Conservation (phyloP, 2,113 vertebrate genomes). For the Syrmaticus mikado region DNA sequence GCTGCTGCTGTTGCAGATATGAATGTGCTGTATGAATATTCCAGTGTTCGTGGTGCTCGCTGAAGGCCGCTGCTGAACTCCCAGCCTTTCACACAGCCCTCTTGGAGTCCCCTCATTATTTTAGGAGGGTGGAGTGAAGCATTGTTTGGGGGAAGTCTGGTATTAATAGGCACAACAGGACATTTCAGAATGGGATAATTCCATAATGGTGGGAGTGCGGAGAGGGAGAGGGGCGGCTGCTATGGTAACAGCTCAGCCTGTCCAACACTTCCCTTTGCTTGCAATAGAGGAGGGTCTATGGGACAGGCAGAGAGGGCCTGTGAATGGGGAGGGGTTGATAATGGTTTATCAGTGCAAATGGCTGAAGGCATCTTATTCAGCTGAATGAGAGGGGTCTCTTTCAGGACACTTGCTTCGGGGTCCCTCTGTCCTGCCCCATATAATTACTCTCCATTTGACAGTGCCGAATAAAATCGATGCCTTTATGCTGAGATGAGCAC, state of each 20-base stretch:
- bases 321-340: constrained; percentile 54
- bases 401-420: constrained; percentile 76
- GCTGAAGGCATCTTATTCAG: constrained; percentile 65
- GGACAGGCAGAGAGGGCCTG: constrained; percentile 14
- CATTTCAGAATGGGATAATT: constrained; percentile 77
- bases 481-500: constrained; percentile 76
- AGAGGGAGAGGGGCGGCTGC: constrained; percentile 73
- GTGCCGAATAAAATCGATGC: constrained; percentile 74
- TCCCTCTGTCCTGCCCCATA: constrained; percentile 76
- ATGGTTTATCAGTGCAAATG: constrained; percentile 67
- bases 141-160: constrained; percentile 53
- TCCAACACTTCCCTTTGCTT: constrained; percentile 52
- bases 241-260: constrained; percentile 82
- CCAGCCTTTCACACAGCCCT: constrained; percentile 31
- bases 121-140: constrained; percentile 55
- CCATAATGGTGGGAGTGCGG: constrained; percentile 52
- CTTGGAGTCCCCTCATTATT: constrained; percentile 66
- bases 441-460: constrained; percentile 75
- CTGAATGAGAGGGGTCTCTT: constrained; percentile 74
- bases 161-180: constrained; percentile 76
- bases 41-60: constrained; percentile 53
- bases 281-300: constrained; percentile 59
- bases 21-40: constrained; percentile 70
- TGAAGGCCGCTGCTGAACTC: constrained; percentile 27
- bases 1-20: constrained; percentile 27